Evolutionary conservation across 2,113 vertebrate species (phyloP), one percentile per base, ranked within the genome.

Genomic region (Scomber colias): DNA sequence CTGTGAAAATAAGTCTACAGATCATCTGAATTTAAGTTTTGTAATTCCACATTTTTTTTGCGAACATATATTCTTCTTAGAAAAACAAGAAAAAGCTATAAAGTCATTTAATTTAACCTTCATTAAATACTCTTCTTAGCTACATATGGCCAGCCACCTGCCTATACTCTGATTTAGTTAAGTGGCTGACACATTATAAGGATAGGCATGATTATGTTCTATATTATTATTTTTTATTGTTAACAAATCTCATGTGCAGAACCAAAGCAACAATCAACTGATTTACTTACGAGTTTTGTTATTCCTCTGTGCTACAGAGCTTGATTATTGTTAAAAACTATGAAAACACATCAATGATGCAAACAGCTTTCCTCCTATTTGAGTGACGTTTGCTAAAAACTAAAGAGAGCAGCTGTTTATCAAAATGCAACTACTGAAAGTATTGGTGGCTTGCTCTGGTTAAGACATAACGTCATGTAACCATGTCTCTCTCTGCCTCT

Each of bases 1-100:
- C 35, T 40, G 35, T 40, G 35, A 40, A 40, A 40, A 8, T 7
- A 40, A 40, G 35, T 40, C 35, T 40, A 40, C 35, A 9, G 0
- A 19, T 6, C 11, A 30, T 24, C 54, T 13, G 27, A 46, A 35
- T 57, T 66, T 45, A 54, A 11, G 8, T 6, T 60, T 5, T 11
- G 48, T 62, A 35, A 54, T 11, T 13, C 62, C 16, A 27, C 51
- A 10, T 16, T 40, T 17, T 19, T 31, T 17, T 19, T 31, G 6
- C 2, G 31, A 27, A 56, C 19, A 69, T 12, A 9, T 21, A 10
- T 44, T 48, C 60, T 40, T 75, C 27, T 60, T 30, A 65, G n/a
- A 49, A 71, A 75, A 79, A 46, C 27, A 19, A 61, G 50, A 54
- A 56, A 71, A 71, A 67, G 24, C 49, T 50, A 6, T 59, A 16